Evolutionary conservation across 1,140 invertebrate genomes (phyloP).

Genomic region (Hyposmocoma kahamanoa): DNA sequence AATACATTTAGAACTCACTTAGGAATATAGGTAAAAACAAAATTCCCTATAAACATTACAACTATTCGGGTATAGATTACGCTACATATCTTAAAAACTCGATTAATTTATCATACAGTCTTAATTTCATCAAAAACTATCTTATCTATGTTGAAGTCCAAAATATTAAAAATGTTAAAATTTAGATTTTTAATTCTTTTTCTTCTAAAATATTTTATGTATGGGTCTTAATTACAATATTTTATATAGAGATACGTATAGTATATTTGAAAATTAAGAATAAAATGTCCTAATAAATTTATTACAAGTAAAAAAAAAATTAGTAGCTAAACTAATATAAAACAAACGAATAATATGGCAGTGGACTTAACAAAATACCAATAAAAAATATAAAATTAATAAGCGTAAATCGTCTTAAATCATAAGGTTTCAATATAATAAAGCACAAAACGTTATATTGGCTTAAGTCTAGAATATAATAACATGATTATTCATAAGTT

Average conservation of each 20-base stretch:
- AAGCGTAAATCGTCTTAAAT: conserved; percentile 44
- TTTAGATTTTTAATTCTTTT: not conserved
- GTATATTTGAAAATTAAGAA: not conserved
- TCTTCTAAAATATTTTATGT: not conserved
- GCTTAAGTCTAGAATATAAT: not conserved
- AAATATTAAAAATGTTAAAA: not conserved
- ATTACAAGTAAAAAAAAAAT: conserved; percentile 18
- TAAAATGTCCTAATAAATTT: conserved; percentile 9
- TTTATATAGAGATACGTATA: not conserved
- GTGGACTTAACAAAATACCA: conserved; percentile 35
- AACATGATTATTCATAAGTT: not conserved
- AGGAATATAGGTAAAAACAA: not conserved
- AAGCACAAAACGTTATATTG: not conserved
- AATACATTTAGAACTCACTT: not conserved
- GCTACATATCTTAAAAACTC: not conserved
- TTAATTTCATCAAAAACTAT: conserved; percentile 29
- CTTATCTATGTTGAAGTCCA: not conserved
- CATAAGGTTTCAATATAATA: conserved; percentile 13
- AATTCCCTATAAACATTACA: not conserved
- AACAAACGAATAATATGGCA: conserved; percentile 45
- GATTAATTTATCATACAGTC: conserved; percentile 29
- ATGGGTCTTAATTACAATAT: no score
- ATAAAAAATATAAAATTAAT: conserved; percentile 36
- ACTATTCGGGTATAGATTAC: conserved; percentile 6
- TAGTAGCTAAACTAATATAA: conserved; percentile 6